Conservation (phyloP, 2,888 invertebrate genomes). For the Apotomis turbidana region DNA sequence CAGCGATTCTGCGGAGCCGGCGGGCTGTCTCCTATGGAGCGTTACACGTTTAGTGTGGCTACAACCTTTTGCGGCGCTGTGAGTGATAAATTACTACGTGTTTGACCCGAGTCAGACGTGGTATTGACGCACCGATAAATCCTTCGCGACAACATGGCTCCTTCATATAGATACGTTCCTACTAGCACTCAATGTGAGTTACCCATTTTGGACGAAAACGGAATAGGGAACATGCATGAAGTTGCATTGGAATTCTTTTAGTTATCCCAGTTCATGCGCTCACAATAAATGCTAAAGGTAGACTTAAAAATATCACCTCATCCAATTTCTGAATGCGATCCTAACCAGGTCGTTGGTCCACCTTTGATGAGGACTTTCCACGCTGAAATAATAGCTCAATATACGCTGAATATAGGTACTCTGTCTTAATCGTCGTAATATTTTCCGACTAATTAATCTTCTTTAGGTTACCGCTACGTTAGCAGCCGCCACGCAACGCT, state of each 20-base stretch:
- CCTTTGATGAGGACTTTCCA: too few relatives aligned
- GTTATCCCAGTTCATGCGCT: too few relatives aligned
- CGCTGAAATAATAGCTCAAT: background rate
- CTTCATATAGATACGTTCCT: conserved; percentile 27
- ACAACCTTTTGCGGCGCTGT: conserved; percentile 35
- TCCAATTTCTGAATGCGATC: too few relatives aligned
- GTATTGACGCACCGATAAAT: conserved; percentile 38
- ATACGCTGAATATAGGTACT: background rate
- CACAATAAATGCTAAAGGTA: too few relatives aligned
- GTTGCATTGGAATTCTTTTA: too few relatives aligned
- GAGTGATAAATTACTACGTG: conserved; percentile 39
- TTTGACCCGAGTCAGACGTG: conserved; percentile 37
- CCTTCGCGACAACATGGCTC: conserved; percentile 36
- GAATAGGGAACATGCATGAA: too few relatives aligned
- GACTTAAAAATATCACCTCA: too few relatives aligned
- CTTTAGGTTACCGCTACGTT: conserved; percentile 8
- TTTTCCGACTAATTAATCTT: conserved; percentile 26
- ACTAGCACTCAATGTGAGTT: too few relatives aligned
- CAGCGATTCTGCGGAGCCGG: conserved; percentile 26
- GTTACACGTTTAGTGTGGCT: conserved; percentile 35
- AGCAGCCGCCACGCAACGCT: conserved; percentile 1
- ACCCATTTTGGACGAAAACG: too few relatives aligned
- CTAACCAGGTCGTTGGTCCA: too few relatives aligned
- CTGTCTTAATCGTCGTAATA: background rate
- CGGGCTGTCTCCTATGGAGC: conserved; percentile 35